Evolutionary conservation across 2,113 vertebrate species (phyloP), one percentile per base, ranked within the genome.

Genomic region (Istiophorus platypterus): DNA sequence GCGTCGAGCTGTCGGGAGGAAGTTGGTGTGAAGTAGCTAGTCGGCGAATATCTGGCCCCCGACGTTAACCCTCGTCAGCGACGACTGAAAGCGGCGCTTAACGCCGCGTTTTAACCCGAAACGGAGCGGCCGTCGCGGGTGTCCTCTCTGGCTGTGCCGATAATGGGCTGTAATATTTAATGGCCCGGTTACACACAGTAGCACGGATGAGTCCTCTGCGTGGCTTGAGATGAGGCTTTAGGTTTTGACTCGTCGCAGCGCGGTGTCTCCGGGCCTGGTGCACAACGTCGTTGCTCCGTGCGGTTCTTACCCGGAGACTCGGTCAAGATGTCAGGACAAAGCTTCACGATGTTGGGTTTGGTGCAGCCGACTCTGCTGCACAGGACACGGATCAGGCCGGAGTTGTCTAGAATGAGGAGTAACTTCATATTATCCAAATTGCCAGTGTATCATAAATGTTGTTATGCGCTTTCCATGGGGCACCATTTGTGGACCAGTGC

Each of bases 211-310:
- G 61, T 73, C 41, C 47, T 14, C 51, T 54, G 42, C 70, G 76
- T 54, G 81, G 80, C 47, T 67, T 67, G 76, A 18, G 29, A 51
- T 18, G 82, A 54, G 66, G 86, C 82, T 75, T 75, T 41, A 45
- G 84, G 57, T 78, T n/a, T n/a, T 69, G 79, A 81, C 85, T 88
- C 83, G 87, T 57, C 88, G 80, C 86, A 49, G 76, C 13, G 51
- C n/a, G 24, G n/a, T 63, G 70, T 86, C 57, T 49, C 12, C 71
- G 15, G 84, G 81, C 83, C 86, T 71, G 54, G 4, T 12, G 42
- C 22, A 45, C 4, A 39, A 34, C 59, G 76, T 62, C 74, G 71
- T 74, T 59, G 74, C 78, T n/a, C n/a, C n/a, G n/a, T n/a, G n/a
- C n/a, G n/a, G n/a, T n/a, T n/a, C n/a, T n/a, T n/a, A n/a, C n/a